These are phyloP conservation scores for Ceyx margarethae DNA, from an alignment of 2,113 vertebrate genomes.

Conservation along the genomic window DNA sequence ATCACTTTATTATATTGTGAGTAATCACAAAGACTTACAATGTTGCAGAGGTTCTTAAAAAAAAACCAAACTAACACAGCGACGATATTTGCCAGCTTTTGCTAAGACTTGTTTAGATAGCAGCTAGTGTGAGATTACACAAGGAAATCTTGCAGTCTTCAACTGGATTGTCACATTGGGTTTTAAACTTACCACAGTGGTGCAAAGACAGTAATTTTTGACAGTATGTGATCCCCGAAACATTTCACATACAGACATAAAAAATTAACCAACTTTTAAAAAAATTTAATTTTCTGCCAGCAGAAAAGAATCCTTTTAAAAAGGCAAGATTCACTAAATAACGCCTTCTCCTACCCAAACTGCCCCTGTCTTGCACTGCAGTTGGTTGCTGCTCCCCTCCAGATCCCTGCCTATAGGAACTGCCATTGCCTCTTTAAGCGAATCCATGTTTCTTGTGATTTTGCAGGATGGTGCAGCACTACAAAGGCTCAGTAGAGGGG, in stretches of 20 bases:
- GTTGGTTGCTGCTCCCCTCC: not conserved
- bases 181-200: conserved; percentile 25
- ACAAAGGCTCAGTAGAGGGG: not conserved
- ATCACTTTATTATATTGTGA: conserved; percentile 55
- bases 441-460: not conserved
- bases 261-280: conserved; percentile 28
- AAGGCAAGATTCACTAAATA: conserved; percentile 5
- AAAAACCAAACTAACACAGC: not conserved
- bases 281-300: conserved; percentile 54
- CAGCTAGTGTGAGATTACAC: not conserved
- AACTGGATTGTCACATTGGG: not conserved
- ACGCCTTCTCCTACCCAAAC: not conserved
- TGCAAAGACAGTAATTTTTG: not conserved
- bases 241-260: not conserved
- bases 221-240: not conserved
- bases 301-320: conserved; percentile 57
- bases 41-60: conserved; percentile 10
- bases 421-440: conserved; percentile 33
- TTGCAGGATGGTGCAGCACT: not conserved
- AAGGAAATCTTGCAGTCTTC: conserved; percentile 37
- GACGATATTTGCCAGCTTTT: not conserved
- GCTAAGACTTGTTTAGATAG: conserved; percentile 1
- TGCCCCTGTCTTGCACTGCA: not conserved
- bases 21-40: conserved; percentile 51
- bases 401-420: not conserved